Base-by-base conservation (phyloP, 37 sponge, comb jelly and placozoan genomes). In the Halichondria panicea region DNA sequence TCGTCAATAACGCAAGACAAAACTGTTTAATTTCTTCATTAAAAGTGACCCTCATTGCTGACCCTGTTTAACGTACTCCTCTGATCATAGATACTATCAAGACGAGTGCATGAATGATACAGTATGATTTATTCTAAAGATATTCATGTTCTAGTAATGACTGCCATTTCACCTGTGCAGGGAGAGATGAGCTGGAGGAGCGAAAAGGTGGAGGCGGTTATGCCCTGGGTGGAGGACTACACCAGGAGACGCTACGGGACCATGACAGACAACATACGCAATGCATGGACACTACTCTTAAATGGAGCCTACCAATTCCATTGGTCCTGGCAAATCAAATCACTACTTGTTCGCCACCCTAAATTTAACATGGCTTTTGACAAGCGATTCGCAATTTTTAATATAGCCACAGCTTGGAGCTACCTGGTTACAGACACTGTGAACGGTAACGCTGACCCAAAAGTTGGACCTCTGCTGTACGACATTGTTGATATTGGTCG, bases 121-220 rank as follows among this genome's bases (percentile, higher is more conserved):
- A n/a, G n/a, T n/a, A n/a, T n/a, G n/a, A n/a, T n/a, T n/a, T n/a
- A n/a, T n/a, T n/a, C 28, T 9, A 38, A 35, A 39, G 13, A 39
- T 65, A 34, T 35, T 33, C 6, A 43, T 44, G 34, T 7, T n/a
- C 15, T 66, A 44, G 8, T 7, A 12, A 25, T 33, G 7, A 25
- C 30, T 5, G 7, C 7, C 13, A 56, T 54, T 7, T 30, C 43
- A 35, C 41, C 1, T n/a, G n/a, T 69, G 35, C 58, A 85, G 86
- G 79, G 55, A 38, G 87, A 87, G 55, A 87, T 87, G 87, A 62
- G 75, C 34, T 87, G 87, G 87, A 80, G 81, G 42, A 61, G 61
- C 7, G 71, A 56, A 24, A 21, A 32, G n/a, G 81, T 87, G 0
- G 22, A 33, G 1, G 66, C 80, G 66, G 35, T 87, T 5, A 25